Percentiles rank a stretch among this genome's conserved stretches.
These are phyloP conservation scores for Antheraea mylitta DNA, from an alignment of 1,140 invertebrate genomes.

Conservation along the genomic window DNA sequence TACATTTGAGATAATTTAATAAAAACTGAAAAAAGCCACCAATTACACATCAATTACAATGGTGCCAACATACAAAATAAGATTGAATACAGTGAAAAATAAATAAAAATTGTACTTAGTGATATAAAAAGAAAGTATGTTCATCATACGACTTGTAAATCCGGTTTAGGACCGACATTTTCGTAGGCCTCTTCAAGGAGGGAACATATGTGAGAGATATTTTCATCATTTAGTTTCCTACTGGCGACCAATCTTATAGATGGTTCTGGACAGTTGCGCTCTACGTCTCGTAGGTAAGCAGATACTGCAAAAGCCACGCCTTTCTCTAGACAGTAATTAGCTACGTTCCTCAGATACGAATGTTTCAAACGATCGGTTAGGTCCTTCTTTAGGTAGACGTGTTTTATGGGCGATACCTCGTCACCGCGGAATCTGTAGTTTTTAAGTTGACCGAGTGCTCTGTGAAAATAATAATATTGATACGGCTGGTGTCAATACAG, in stretches of 20 bases:
- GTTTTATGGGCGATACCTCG: conserved; percentile 87
- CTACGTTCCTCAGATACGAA: conserved; percentile 81
- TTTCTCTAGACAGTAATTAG: conserved; percentile 80
- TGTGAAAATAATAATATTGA: conserved; percentile 45
- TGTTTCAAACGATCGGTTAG: conserved; percentile 77
- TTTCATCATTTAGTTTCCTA: conserved; percentile 78
- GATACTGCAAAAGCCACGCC: conserved; percentile 83
- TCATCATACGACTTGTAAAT: conserved; percentile 27
- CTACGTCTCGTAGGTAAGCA: conserved; percentile 82
- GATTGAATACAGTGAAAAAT: neutral
- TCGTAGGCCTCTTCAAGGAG: conserved; percentile 70
- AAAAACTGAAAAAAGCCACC: neutral
- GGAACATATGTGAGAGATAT: conserved; percentile 72
- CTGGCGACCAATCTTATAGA: conserved; percentile 83
- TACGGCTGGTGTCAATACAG: no score
- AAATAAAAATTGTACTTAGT: conserved; percentile 5
- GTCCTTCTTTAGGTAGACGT: conserved; percentile 83
- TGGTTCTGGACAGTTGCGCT: conserved; percentile 81
- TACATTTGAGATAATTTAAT: neutral
- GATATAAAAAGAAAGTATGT: conserved; percentile 3
- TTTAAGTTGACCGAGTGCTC: conserved; percentile 71
- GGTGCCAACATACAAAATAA: neutral
- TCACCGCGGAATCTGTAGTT: conserved; percentile 81
- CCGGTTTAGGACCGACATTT: conserved; percentile 48
- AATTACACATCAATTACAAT: neutral